These are phyloP conservation scores for Pseudomyrmex sp. DNA, from an alignment of 1,140 invertebrate species.

Conservation along the genomic window DNA sequence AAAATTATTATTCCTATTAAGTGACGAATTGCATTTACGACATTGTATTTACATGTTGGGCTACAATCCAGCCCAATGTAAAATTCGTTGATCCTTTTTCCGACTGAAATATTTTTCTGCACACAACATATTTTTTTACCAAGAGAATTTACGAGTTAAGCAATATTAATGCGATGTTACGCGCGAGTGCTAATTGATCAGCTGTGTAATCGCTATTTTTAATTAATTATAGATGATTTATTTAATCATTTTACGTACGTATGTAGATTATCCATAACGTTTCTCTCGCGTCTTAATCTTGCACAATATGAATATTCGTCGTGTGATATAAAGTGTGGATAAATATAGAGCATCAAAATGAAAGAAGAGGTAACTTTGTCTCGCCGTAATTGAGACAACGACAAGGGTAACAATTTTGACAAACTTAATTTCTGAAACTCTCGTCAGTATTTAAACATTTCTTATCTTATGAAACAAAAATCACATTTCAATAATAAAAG, in stretches of 20 bases:
- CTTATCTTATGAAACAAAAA: no score
- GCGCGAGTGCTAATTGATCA: constrained; percentile 23
- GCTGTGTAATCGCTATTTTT: constrained; percentile 24
- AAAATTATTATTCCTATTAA: constrained; percentile 31
- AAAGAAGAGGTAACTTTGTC: constrained; percentile 2
- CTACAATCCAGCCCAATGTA: neutral
- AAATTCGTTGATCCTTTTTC: constrained; percentile 37
- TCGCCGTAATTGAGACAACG: neutral
- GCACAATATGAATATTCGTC: constrained; percentile 39
- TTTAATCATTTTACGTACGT: constrained; percentile 6
- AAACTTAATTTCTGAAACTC: neutral
- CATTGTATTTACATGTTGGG: constrained; percentile 14
- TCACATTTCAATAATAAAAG: no score
- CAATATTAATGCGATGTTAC: constrained; percentile 1
- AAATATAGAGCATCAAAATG: neutral
- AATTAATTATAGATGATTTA: constrained; percentile 27
- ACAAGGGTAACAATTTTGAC: neutral
- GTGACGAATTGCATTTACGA: neutral
- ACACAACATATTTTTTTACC: constrained; percentile 49
- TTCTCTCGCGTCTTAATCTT: constrained; percentile 34
- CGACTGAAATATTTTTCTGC: constrained; percentile 48
- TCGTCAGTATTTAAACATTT: neutral
- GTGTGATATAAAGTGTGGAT: neutral
- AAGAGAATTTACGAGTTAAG: constrained; percentile 12
- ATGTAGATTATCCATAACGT: neutral